Base-by-base conservation (phyloP, 2,888 invertebrate genomes). In the Callimorpha dominula region DNA sequence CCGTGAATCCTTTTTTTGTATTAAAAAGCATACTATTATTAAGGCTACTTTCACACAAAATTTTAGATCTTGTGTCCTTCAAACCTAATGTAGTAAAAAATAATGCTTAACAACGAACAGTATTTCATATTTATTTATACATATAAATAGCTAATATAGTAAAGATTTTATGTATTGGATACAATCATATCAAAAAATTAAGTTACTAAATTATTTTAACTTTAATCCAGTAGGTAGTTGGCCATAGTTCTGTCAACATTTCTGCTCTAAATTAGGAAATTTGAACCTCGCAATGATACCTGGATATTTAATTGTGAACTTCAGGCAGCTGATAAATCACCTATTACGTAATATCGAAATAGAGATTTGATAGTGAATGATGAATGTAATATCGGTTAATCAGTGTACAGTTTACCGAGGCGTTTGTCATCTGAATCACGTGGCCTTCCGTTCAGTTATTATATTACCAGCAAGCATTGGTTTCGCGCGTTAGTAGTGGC, bases 391-490 rank as follows among this genome's bases (percentile, higher is more conserved):
- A 86, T 90, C 91, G 89, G 87, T 90, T 91, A 88, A 87, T 89
- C 80, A 72, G 78, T 75, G 84, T 86, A 87, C 85, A 88, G 89
- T 90, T 87, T 85, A 85, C 86, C 78, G 90, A 88, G 89, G 90
- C 90, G 92, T 93, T 92, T 93, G 93, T 93, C 94, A 93, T 93
- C 92, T 88, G 91, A 89, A 93, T 95, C 95, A 95, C 95, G 94
- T 94, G 95, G 92, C 91, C 90, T 90, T 91, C 91, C 90, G 89
- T 88, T 91, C 89, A 90, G 90, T 91, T 93, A 91, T 92, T 91
- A 90, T 93, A 91, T 92, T 92, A 90, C 91, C 87, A 88, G 91
- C 89, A 85, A 86, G 87, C 88, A 88, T 85, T 88, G 89, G 89
- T 90, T 89, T 90, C 88, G 90, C 91, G 93, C 93, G 93, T 93